Percentiles rank a stretch among this genome's conserved stretches.
These are phyloP conservation scores for Chamaea fasciata DNA, from an alignment of 2,113 vertebrate genomes.

Conservation along the genomic window DNA sequence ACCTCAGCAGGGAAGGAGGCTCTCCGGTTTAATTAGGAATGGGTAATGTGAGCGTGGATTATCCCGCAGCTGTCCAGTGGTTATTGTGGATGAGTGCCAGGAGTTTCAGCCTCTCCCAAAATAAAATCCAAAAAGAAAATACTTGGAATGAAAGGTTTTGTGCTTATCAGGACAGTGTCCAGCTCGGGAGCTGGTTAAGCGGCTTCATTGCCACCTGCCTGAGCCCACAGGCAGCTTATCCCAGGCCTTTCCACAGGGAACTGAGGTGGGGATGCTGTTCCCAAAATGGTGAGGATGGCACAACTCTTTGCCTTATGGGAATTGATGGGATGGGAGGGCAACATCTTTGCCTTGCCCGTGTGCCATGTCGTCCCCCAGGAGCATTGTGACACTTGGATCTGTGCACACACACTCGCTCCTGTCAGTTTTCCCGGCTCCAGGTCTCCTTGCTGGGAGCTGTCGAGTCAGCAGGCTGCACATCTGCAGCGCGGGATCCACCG, in stretches of 20 bases:
- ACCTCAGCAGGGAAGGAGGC: neutral
- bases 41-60: neutral
- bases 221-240: neutral
- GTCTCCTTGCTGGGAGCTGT: constrained; percentile 8
- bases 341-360: fast-evolving
- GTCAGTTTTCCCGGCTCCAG: neutral
- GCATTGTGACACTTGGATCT: fast-evolving
- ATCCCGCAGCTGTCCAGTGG: neutral
- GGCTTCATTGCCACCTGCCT: neutral
- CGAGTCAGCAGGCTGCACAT: constrained; percentile 41
- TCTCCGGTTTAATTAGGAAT: neutral
- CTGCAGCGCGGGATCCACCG: neutral
- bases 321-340: neutral
- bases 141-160: neutral
- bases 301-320: fast-evolving
- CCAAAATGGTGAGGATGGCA: fast-evolving
- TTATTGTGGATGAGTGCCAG: neutral
- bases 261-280: neutral
- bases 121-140: neutral
- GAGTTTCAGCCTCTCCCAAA: neutral
- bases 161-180: neutral
- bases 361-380: fast-evolving
- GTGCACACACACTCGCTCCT: fast-evolving
- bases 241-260: neutral
- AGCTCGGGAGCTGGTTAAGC: fast-evolving